Percentiles rank a stretch among this genome's conserved stretches.
Evolutionary conservation across 2,888 invertebrate genomes (phyloP).

Genomic region (Protodeltote pygarga): DNA sequence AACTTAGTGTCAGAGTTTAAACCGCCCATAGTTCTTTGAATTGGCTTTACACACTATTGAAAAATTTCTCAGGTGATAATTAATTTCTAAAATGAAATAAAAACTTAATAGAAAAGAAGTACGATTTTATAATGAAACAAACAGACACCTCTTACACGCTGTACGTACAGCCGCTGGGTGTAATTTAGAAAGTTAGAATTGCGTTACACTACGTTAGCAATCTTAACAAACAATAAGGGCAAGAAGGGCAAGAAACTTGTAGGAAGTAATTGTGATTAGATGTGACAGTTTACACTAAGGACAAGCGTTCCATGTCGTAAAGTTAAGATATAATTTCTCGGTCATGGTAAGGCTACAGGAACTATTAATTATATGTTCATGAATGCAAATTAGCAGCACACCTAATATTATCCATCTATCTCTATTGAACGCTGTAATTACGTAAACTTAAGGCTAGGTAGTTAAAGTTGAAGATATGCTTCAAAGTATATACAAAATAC

Average conservation of each 20-base stretch:
- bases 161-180: too few relatives aligned
- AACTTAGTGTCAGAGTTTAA: too few relatives aligned
- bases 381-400: neutral
- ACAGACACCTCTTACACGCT: too few relatives aligned
- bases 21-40: too few relatives aligned
- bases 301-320: constrained; percentile 9
- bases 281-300: constrained; percentile 16
- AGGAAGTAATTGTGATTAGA: constrained; percentile 18
- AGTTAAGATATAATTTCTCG: constrained; percentile 19
- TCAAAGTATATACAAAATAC: neutral
- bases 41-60: too few relatives aligned
- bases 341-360: constrained; percentile 23
- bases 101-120: too few relatives aligned
- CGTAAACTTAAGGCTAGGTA: neutral
- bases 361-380: constrained; percentile 13
- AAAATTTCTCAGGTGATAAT: too few relatives aligned
- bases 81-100: too few relatives aligned
- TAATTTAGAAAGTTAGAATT: too few relatives aligned
- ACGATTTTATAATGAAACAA: too few relatives aligned
- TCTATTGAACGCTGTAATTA: neutral
- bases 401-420: neutral
- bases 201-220: too few relatives aligned
- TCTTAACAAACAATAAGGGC: neutral
- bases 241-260: constrained; percentile 14
- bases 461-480: neutral